A percentile compares a stretch with the other conserved stretches of the same genome.
phyloP scores from a whole-genome alignment of 2,797 vertebrate genomes.

The Semaprochilodus insignis region DNA sequence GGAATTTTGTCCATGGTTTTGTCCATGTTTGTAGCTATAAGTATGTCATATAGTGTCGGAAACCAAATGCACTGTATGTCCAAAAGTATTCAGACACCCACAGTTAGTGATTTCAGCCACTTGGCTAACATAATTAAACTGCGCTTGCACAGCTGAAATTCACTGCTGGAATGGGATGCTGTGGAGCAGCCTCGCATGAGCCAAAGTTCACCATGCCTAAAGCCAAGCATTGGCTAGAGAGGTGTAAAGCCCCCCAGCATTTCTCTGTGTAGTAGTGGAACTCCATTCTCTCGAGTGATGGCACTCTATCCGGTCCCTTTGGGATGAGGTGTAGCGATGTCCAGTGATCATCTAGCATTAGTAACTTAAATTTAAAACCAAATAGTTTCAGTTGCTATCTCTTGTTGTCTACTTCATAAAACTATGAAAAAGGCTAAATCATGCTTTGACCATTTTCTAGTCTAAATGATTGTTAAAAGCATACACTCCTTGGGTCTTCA shows the following conservation, averaged over 20 bases:
- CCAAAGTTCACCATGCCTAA: not conserved
- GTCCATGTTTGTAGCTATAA: not conserved
- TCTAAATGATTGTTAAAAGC: no score
- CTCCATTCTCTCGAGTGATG: not conserved
- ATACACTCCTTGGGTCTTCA: no score
- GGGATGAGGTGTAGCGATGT: not conserved
- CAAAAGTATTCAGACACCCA: not conserved
- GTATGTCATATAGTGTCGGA: not conserved
- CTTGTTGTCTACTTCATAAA: no score
- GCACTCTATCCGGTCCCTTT: not conserved
- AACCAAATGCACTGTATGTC: not conserved
- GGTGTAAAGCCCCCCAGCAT: not conserved
- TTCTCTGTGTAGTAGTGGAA: not conserved
- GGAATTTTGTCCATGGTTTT: no score
- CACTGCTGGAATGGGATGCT: not conserved
- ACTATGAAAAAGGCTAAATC: no score
- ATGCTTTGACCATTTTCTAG: no score
- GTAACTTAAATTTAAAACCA: no score
- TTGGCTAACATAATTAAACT: not conserved
- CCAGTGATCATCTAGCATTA: not conserved
- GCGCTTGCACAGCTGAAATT: not conserved
- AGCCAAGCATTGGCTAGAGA: not conserved
- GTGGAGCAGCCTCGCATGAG: not conserved
- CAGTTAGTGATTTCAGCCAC: not conserved
- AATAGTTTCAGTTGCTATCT: no score